Evolutionary conservation across 2,888 invertebrate genomes (phyloP).

Genomic region (Harmothoe impar): DNA sequence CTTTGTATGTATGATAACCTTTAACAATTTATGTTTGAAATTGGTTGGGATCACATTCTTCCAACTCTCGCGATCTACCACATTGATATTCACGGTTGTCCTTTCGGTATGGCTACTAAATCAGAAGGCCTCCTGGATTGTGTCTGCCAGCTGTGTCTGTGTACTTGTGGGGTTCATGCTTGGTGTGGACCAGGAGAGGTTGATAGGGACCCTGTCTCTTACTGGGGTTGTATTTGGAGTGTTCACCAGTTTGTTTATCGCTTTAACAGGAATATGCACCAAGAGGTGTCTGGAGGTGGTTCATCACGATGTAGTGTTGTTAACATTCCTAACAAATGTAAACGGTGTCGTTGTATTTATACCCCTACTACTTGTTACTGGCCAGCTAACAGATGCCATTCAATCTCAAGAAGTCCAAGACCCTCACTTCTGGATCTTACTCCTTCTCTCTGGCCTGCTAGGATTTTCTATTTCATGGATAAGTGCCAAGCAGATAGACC

Average conservation of each 20-base stretch:
- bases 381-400: conserved; percentile 75
- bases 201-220: conserved; percentile 78
- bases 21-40: conserved; percentile 83
- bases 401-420: conserved; percentile 37
- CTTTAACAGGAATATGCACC: conserved; percentile 81
- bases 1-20: too few relatives aligned
- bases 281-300: conserved; percentile 78
- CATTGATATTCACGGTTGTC: too few relatives aligned
- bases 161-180: conserved; percentile 81
- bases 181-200: conserved; percentile 81
- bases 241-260: conserved; percentile 80
- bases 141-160: conserved; percentile 75
- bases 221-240: conserved; percentile 81
- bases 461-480: conserved; percentile 80
- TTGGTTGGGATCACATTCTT: conserved; percentile 83
- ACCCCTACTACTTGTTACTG: conserved; percentile 78
- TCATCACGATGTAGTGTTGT: conserved; percentile 77
- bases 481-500: conserved; percentile 81
- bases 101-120: conserved; percentile 78
- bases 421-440: conserved; percentile 75
- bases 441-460: conserved; percentile 78
- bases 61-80: conserved; percentile 81
- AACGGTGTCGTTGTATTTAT: conserved; percentile 79
- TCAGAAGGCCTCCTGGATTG: conserved; percentile 72
- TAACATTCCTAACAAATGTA: conserved; percentile 80